Base-by-base conservation (phyloP, 1,140 invertebrate genomes). In the Drosophila tsacasi region DNA sequence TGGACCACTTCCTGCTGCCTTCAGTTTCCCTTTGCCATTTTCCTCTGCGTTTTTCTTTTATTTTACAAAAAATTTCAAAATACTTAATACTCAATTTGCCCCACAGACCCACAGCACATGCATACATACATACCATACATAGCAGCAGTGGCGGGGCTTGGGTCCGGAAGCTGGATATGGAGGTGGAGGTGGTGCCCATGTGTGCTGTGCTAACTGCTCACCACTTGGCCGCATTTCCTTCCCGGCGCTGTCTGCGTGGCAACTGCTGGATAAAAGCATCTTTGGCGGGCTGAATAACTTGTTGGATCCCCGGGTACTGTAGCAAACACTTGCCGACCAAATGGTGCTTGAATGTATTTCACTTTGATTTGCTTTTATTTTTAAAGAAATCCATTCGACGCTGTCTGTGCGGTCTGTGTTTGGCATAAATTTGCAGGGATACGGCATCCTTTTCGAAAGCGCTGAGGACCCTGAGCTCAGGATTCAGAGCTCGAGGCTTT, bases 1-100 rank as follows among this genome's bases (percentile, higher is more conserved):
- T 73, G 69, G 40, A 62, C 74, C 86, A 92, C 62, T 93, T 93
- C 82, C 96, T 96, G 96, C 92, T 96, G 62, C 65, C 42, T 50
- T 69, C 39, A 40, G 40, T 73, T 49, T 72, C 54, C 44, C 42
- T 50, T 72, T 37, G 15, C 27, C 44, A n/a, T 37, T 72, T 47
- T 50, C 12, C 21, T 44, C 23, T 60, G 44, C 35, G 54, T 61
- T 73, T 52, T 52, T 61, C 37, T 52, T 73, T 73, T 52, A 55
- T 68, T 71, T 75, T 10, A 37, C 37, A 61, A 85, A 81, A 81
- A 78, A 81, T 74, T 79, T 59, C 78, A 78, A 87, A 87, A 87
- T 89, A 78, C 84, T 89, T 87, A 87, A 87, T 87, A 89, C 84
- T 81, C 81, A 84, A 87, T 87, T 89, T 87, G 84, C 69, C 63